Conservation (phyloP, 2,888 invertebrate genomes). For the Coleophora flavipennella region DNA sequence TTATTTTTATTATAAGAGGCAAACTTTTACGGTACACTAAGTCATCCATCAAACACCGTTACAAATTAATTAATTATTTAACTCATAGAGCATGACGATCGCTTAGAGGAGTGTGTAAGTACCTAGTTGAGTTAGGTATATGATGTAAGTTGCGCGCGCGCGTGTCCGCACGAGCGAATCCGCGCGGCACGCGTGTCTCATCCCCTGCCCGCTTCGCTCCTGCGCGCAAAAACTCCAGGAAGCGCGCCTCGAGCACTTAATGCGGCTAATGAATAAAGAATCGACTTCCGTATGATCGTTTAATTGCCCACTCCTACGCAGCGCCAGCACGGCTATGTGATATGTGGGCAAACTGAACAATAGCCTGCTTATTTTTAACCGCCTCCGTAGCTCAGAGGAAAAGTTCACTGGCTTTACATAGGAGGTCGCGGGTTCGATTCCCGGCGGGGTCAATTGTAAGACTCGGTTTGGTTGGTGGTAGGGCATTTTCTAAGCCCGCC, state of each 20-base stretch:
- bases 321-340: slow-evolving; percentile 1
- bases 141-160: slow-evolving; percentile 22
- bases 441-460: too few species aligned
- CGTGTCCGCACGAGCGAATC: slow-evolving; percentile 42
- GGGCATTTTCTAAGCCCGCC: too few species aligned
- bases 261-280: slow-evolving; percentile 57
- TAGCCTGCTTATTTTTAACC: slow-evolving; percentile 13
- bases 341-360: slow-evolving; percentile 9
- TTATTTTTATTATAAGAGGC: too few species aligned
- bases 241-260: slow-evolving; percentile 31
- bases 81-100: slow-evolving; percentile 26
- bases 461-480: too few species aligned
- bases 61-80: slow-evolving; percentile 29
- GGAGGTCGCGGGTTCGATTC: too few species aligned
- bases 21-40: too few species aligned
- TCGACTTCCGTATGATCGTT: slow-evolving; percentile 51
- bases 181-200: slow-evolving; percentile 35
- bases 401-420: too few species aligned
- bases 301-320: slow-evolving; percentile 35
- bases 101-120: slow-evolving; percentile 16
- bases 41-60: slow-evolving; percentile 27
- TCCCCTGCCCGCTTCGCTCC: slow-evolving; percentile 18
- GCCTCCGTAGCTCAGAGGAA: too few species aligned
- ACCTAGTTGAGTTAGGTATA: slow-evolving; percentile 32
- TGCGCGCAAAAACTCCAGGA: slow-evolving; percentile 56